These are phyloP conservation scores for Hydropsyche betteni DNA, from an alignment of 2,888 invertebrate species.

Conservation along the genomic window DNA sequence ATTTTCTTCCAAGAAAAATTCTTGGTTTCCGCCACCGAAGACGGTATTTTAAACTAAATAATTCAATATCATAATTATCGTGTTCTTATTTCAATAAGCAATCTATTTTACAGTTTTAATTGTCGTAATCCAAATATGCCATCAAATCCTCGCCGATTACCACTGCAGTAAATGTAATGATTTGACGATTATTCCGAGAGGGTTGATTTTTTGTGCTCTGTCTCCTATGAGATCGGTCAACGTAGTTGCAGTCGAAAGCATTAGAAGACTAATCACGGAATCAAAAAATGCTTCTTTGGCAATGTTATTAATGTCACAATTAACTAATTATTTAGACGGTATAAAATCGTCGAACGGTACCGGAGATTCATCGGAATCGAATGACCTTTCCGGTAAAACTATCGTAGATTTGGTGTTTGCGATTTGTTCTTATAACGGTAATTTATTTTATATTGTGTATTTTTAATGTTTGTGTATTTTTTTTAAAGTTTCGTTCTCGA, in stretches of 20 bases:
- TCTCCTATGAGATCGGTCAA: constrained; percentile 71
- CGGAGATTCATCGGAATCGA: constrained; percentile 54
- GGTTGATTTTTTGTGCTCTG: constrained; percentile 75
- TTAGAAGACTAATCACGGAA: constrained; percentile 70
- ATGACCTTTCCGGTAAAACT: constrained; percentile 67
- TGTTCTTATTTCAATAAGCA: constrained; percentile 53
- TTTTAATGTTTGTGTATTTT: constrained; percentile 9
- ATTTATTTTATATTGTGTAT: neutral
- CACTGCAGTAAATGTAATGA: constrained; percentile 72
- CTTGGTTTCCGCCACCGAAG: constrained; percentile 74
- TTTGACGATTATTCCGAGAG: constrained; percentile 73
- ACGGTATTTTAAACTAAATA: constrained; percentile 62
- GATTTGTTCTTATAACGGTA: constrained; percentile 64
- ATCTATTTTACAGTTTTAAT: constrained; percentile 63
- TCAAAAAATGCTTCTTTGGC: constrained; percentile 71
- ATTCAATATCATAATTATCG: neutral
- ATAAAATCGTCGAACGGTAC: constrained; percentile 62
- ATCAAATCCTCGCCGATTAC: constrained; percentile 76
- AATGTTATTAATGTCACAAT: constrained; percentile 71
- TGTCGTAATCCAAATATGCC: constrained; percentile 78
- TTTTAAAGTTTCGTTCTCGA: constrained; percentile 41
- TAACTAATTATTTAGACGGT: constrained; percentile 73
- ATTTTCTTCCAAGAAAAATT: constrained; percentile 85
- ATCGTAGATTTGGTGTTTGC: constrained; percentile 66
- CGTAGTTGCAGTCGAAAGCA: constrained; percentile 68